Conservation (phyloP, 2,797 vertebrate genomes). For the Pseudotriccus pelzelni region DNA sequence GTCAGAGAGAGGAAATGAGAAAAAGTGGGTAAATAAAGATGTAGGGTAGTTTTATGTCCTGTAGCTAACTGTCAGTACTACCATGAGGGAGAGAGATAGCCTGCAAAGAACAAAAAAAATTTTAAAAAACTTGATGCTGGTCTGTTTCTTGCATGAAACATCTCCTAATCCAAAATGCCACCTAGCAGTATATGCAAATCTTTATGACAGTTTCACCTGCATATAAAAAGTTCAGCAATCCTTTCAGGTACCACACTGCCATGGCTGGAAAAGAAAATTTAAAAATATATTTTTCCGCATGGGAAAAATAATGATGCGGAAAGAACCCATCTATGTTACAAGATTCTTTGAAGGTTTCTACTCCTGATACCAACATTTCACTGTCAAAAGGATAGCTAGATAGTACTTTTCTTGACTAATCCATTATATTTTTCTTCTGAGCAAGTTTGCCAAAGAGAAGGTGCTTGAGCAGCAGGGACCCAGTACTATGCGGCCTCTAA, state of each 20-base stretch:
- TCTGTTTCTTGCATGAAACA: background rate
- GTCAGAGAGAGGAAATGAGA: background rate
- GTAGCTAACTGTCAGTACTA: background rate
- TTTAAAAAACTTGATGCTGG: accelerated
- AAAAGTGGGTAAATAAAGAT: background rate
- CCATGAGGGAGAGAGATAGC: background rate
- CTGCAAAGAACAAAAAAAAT: background rate
- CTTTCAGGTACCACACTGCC: background rate
- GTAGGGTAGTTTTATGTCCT: background rate
- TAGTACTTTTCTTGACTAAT: background rate
- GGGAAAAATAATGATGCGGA: background rate
- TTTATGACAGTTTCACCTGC: background rate
- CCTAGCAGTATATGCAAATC: background rate
- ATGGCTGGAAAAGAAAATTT: background rate
- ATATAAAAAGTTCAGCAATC: background rate
- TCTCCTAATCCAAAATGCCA: background rate
- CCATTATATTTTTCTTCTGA: background rate
- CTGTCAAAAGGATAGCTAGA: background rate
- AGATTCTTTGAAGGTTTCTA: background rate
- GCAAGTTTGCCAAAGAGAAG: background rate
- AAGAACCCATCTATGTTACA: background rate
- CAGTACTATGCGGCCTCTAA: background rate
- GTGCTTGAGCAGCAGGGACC: background rate
- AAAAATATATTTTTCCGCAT: background rate
- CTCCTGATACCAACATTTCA: background rate